Evolutionary conservation across 2,797 vertebrate species (phyloP), one percentile per base, ranked within the genome.

Genomic region (Heliangelus exortis): DNA sequence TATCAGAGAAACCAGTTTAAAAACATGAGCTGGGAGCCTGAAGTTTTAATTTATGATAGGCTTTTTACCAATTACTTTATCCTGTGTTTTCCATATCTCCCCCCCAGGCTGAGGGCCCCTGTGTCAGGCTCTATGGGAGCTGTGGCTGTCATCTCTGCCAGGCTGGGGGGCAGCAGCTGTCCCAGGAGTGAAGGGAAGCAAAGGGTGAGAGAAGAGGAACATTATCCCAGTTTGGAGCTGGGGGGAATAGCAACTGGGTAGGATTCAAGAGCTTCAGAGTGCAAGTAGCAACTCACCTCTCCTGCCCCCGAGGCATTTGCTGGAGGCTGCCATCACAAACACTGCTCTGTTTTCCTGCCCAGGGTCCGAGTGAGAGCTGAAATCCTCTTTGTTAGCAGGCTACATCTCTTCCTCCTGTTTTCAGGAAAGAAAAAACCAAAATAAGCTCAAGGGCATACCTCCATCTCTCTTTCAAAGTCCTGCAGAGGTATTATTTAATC

Each of bases 401-500:
- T 62, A 47, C 23, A 29, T 6, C 51, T 87, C 82, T 67, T 76
- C 66, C 83, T 58, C 29, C 48, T 48, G 39, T 81, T 71, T 81
- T 83, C 73, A 71, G 31, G 53, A 78, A 74, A 66, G 61, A 59
- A 77, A 25, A 62, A 12, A 77, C 34, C 34, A 53, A 84, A 83
- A 66, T 39, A 36, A 94, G 66, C 62, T 79, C 57, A 31, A 50
- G 66, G 92, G 75, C 76, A 89, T 84, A 50, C 57, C 59, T 7
- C 9, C 1, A 0, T 31, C 68, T 86, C 57, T 58, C 62, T 81
- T 78, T 54, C 36, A 71, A 48, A 48, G 89, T 29, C 63, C 87
- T 74, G 67, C 20, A 20, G 89, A 93, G 88, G 50, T 82, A 75
- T 8, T 81, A 59, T 61, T 91, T 92, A 94, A 68, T 76, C 71